These are phyloP conservation scores for Drosophila atroscutellata DNA, from an alignment of 2,888 invertebrate genomes.

Conservation along the genomic window DNA sequence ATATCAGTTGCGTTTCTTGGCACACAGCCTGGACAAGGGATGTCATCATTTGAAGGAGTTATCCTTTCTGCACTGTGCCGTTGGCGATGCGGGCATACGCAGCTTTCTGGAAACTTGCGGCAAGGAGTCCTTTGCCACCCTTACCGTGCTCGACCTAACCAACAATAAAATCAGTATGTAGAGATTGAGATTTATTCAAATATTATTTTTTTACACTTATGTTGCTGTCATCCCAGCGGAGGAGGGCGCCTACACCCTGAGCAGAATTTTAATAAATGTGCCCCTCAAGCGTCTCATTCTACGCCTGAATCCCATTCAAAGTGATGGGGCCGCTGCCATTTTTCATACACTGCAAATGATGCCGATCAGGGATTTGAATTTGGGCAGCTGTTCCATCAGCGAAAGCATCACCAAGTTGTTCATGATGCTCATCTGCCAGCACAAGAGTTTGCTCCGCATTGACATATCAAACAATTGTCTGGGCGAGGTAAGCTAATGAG, in stretches of 20 bases:
- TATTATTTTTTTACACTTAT: background rate
- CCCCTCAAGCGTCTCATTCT: conserved; percentile 76
- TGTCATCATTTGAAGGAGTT: conserved; percentile 80
- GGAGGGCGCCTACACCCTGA: conserved; percentile 82
- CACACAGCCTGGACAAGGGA: conserved; percentile 83
- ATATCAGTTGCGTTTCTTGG: conserved; percentile 80
- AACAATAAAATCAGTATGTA: conserved; percentile 83
- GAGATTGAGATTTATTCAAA: background rate
- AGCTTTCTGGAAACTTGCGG: conserved; percentile 80
- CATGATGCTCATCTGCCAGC: conserved; percentile 82
- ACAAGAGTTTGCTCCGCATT: conserved; percentile 70
- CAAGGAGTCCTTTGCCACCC: conserved; percentile 80
- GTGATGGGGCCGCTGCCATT: conserved; percentile 83
- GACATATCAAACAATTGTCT: conserved; percentile 82
- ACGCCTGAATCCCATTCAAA: conserved; percentile 84
- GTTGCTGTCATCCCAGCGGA: conserved; percentile 61
- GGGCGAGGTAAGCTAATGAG: conserved; percentile 70
- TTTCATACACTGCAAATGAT: conserved; percentile 74
- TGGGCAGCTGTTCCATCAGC: conserved; percentile 81
- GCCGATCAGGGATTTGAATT: conserved; percentile 77
- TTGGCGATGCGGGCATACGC: conserved; percentile 83
- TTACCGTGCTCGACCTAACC: conserved; percentile 79
- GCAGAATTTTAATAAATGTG: conserved; percentile 75
- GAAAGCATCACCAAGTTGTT: conserved; percentile 79
- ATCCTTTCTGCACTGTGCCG: conserved; percentile 79